A percentile compares a stretch with the other conserved stretches of the same genome.
Conservation (phyloP, 1,140 invertebrate species). For the Bradynema listronoti region DNA sequence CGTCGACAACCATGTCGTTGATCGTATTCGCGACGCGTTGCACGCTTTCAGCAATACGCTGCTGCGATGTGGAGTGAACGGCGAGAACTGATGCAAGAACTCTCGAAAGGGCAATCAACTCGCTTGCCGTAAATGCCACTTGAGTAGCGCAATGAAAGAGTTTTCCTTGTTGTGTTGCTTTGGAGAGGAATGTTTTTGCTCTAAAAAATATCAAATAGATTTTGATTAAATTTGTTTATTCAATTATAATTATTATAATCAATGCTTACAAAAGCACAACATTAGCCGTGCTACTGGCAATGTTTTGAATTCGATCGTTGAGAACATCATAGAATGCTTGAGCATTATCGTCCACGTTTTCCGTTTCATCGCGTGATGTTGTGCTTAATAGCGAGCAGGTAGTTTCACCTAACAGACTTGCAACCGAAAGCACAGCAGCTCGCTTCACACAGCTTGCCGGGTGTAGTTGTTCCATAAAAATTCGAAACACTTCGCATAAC, state of each 20-base stretch:
- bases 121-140: conserved; percentile 23
- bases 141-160: conserved; percentile 18
- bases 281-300: conserved; percentile 22
- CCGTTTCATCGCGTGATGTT: not conserved
- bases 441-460: conserved; percentile 15
- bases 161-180: not conserved
- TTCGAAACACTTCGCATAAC: conserved; percentile 2
- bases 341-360: too few species aligned
- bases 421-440: conserved; percentile 18
- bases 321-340: conserved; percentile 10
- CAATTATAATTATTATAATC: not conserved
- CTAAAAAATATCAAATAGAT: conserved; percentile 10
- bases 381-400: conserved; percentile 17
- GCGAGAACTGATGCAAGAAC: conserved; percentile 20
- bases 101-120: conserved; percentile 19
- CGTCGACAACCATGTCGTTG: conserved; percentile 2
- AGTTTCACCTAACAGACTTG: conserved; percentile 22
- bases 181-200: conserved; percentile 10
- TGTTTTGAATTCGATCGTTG: conserved; percentile 19
- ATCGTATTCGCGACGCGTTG: not conserved
- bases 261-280: conserved; percentile 20
- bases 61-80: conserved; percentile 21
- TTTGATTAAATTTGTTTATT: conserved; percentile 5
- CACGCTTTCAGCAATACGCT: conserved; percentile 7
- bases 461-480: conserved; percentile 14